These are phyloP conservation scores for Pempheris klunzingeri DNA, from an alignment of 2,797 vertebrate genomes.

Conservation along the genomic window DNA sequence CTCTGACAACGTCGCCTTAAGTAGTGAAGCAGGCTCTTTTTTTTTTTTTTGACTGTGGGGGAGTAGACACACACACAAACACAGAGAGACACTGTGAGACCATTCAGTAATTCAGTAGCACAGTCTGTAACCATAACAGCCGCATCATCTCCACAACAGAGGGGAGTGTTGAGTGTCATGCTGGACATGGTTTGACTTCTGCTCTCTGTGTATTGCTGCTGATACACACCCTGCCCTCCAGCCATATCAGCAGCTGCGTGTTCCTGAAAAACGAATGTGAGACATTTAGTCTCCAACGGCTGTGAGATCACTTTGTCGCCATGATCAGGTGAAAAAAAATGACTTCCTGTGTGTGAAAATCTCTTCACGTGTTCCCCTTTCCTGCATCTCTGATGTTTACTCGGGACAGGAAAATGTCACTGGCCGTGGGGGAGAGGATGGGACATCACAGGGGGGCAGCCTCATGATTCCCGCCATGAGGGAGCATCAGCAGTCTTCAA, in stretches of 20 bases:
- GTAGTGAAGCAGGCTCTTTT: not conserved
- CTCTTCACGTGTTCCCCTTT: not conserved
- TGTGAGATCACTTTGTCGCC: slow-evolving; percentile 25
- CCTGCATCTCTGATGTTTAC: not conserved
- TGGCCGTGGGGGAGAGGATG: not conserved
- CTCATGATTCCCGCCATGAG: slow-evolving; percentile 13
- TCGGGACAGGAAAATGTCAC: not conserved
- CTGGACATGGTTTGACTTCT: slow-evolving; percentile 57
- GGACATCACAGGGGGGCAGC: not conserved
- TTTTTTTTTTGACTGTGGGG: not conserved
- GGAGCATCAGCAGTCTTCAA: not conserved
- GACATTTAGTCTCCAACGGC: slow-evolving; percentile 18
- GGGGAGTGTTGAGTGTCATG: slow-evolving; percentile 54
- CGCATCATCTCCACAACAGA: slow-evolving; percentile 76
- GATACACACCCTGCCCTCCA: slow-evolving; percentile 37
- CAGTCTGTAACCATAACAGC: slow-evolving; percentile 72
- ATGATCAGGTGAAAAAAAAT: not conserved
- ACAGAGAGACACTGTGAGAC: slow-evolving; percentile 27
- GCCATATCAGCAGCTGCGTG: slow-evolving; percentile 60
- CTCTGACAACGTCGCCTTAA: no score
- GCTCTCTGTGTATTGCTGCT: slow-evolving; percentile 21
- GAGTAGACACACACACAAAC: slow-evolving; percentile 1
- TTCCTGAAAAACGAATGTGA: slow-evolving; percentile 41
- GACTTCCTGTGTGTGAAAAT: not conserved
- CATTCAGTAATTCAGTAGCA: slow-evolving; percentile 47